phyloP scores from a whole-genome alignment of 2,888 invertebrate genomes.

The Anagyrus pseudococci region DNA sequence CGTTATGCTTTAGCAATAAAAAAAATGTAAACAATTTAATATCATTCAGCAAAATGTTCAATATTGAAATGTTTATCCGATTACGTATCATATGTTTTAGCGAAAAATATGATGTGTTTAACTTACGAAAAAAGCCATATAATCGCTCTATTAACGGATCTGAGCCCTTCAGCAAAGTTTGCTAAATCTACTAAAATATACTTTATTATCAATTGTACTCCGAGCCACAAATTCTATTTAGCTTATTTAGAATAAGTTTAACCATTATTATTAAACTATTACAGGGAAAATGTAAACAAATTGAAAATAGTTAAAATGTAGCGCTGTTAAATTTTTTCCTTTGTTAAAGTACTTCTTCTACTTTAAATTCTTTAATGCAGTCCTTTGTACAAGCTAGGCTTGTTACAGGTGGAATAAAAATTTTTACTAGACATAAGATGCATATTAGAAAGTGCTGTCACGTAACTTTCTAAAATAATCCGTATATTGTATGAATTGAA shows the following conservation, averaged over 20 bases:
- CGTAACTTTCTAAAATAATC: too few species aligned
- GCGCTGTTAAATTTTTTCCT: slow-evolving; percentile 23
- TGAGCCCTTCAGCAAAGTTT: slow-evolving; percentile 20
- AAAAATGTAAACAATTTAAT: slow-evolving; percentile 21
- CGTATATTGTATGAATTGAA: too few species aligned
- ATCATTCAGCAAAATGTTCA: slow-evolving; percentile 21
- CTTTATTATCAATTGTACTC: slow-evolving; percentile 36
- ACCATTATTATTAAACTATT: slow-evolving; percentile 15
- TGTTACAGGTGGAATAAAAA: too few species aligned
- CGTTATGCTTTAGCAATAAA: slow-evolving; percentile 33
- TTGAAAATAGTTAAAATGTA: slow-evolving; percentile 15
- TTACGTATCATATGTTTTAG: slow-evolving; percentile 20
- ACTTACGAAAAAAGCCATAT: slow-evolving; percentile 16
- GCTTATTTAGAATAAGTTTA: slow-evolving; percentile 33
- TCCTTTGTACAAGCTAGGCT: too few species aligned
- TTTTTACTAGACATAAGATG: too few species aligned
- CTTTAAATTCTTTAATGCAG: too few species aligned
- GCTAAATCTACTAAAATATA: slow-evolving; percentile 24
- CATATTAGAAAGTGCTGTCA: too few species aligned
- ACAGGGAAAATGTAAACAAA: slow-evolving; percentile 10
- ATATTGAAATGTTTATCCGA: slow-evolving; percentile 30
- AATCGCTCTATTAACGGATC: slow-evolving; percentile 24
- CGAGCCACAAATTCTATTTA: slow-evolving; percentile 38
- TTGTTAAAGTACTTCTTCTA: slow-evolving; percentile 14
- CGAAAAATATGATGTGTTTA: slow-evolving; percentile 10